These are phyloP conservation scores for Cassiopea xamachana DNA, from an alignment of 30 jellyfish, hydroid and myxozoan genomes.

Conservation along the genomic window DNA sequence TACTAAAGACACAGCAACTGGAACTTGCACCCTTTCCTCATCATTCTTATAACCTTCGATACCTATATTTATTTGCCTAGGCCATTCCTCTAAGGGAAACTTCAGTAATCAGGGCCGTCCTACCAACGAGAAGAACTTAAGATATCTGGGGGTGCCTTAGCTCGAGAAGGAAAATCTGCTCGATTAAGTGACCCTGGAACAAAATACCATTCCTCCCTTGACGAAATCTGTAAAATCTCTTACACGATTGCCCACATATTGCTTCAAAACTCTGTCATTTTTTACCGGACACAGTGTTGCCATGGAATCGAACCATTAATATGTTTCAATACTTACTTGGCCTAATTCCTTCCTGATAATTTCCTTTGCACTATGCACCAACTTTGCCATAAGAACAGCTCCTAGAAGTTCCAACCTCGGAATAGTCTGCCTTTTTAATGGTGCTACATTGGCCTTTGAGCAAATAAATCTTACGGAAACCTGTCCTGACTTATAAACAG, in stretches of 20 bases:
- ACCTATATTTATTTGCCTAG: too few species aligned
- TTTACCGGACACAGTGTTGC: slow-evolving; percentile 47
- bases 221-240: slow-evolving; percentile 12
- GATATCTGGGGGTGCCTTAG: not conserved
- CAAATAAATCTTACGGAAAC: slow-evolving; percentile 40
- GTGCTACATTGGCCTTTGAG: slow-evolving; percentile 83
- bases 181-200: slow-evolving; percentile 61
- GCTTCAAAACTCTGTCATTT: slow-evolving; percentile 33
- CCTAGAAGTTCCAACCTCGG: slow-evolving; percentile 74
- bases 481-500: slow-evolving; percentile 52
- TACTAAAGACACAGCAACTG: too few species aligned
- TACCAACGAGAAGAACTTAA: slow-evolving; percentile 11
- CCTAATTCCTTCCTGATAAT: slow-evolving; percentile 20
- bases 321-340: not conserved
- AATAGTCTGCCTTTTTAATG: slow-evolving; percentile 42
- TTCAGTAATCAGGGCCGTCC: slow-evolving; percentile 71
- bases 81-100: slow-evolving; percentile 39
- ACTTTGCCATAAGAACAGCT: slow-evolving; percentile 42
- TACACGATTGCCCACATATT: slow-evolving; percentile 35
- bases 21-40: too few species aligned
- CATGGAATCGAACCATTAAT: slow-evolving; percentile 49
- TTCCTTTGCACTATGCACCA: slow-evolving; percentile 4
- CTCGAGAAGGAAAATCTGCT: slow-evolving; percentile 67
- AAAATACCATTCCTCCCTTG: slow-evolving; percentile 21
- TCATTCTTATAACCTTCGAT: too few species aligned